Percentiles rank a stretch among this genome's conserved stretches.
Conservation (phyloP, 2,113 vertebrate genomes). For the Rhinoderma darwinii region DNA sequence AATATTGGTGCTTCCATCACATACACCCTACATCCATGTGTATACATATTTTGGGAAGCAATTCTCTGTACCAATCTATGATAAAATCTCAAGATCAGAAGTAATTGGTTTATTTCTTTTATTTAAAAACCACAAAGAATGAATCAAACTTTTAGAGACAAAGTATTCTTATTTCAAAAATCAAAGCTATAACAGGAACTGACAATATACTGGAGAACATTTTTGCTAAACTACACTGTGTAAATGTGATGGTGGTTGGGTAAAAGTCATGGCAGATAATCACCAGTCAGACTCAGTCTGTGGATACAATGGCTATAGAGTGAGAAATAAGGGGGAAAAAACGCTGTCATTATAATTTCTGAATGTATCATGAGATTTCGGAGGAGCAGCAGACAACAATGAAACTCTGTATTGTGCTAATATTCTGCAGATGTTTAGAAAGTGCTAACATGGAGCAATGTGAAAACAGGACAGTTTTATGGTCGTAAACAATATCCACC, state of each 20-base stretch:
- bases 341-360: not conserved
- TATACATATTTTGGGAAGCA: no score
- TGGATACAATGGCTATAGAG: not conserved
- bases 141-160: not conserved
- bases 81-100: not conserved
- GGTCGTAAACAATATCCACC: not conserved
- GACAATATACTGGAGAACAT: not conserved
- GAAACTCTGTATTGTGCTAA: not conserved
- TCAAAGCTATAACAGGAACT: conserved; percentile 13
- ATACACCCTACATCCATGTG: not conserved
- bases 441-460: not conserved
- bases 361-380: not conserved
- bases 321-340: not conserved
- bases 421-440: conserved; percentile 2
- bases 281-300: not conserved
- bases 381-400: conserved; percentile 5
- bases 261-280: not conserved
- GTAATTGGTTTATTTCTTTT: not conserved
- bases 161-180: not conserved
- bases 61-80: not conserved
- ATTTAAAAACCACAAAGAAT: conserved; percentile 18
- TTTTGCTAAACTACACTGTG: not conserved
- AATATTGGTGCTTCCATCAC: not conserved
- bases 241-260: not conserved
- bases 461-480: not conserved